phyloP scores from a whole-genome alignment of 2,797 vertebrate species.

The Antrozous pallidus region DNA sequence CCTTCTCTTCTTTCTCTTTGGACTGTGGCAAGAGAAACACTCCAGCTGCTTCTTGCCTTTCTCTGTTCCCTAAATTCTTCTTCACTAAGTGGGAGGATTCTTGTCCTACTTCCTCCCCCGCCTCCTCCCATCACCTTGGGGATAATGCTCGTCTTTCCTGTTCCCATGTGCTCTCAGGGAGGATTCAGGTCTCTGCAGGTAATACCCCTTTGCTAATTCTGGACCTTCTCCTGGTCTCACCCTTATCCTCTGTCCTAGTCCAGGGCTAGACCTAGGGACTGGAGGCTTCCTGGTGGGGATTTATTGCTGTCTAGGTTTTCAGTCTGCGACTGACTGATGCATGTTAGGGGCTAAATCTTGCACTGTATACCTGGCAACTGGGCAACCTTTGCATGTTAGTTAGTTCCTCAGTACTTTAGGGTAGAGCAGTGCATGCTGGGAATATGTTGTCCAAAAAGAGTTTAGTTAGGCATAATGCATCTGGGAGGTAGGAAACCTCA shows the following conservation, averaged over 20 bases:
- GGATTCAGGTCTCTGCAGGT: conserved; percentile 99
- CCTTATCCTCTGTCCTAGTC: not conserved
- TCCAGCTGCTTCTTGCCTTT: conserved; percentile 38
- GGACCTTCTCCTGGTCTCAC: conserved; percentile 29
- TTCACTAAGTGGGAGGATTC: conserved; percentile 52
- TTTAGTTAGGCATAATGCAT: conserved; percentile 30
- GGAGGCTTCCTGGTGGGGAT: conserved; percentile 36
- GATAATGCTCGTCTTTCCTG: conserved; percentile 85
- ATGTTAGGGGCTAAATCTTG: conserved; percentile 58
- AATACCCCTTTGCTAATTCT: conserved; percentile 82
- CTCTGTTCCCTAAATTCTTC: conserved; percentile 50
- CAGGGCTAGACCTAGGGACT: not conserved
- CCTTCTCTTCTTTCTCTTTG: conserved; percentile 47
- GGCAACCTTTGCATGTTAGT: conserved; percentile 63
- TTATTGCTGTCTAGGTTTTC: not conserved
- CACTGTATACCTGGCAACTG: not conserved
- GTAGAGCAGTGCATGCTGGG: conserved; percentile 70
- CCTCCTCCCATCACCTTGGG: conserved; percentile 62
- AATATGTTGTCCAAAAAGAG: conserved; percentile 30
- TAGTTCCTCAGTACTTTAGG: not conserved
- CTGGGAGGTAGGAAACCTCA: conserved; percentile 46
- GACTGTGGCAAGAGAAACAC: conserved; percentile 9
- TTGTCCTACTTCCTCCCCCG: conserved; percentile 21
- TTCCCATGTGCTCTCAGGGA: conserved; percentile 93
- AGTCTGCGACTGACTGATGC: conserved; percentile 35